Percentiles rank a stretch among this genome's conserved stretches.
These are phyloP conservation scores for Monarcha castaneiventris DNA, from an alignment of 2,113 vertebrate species.

Conservation along the genomic window DNA sequence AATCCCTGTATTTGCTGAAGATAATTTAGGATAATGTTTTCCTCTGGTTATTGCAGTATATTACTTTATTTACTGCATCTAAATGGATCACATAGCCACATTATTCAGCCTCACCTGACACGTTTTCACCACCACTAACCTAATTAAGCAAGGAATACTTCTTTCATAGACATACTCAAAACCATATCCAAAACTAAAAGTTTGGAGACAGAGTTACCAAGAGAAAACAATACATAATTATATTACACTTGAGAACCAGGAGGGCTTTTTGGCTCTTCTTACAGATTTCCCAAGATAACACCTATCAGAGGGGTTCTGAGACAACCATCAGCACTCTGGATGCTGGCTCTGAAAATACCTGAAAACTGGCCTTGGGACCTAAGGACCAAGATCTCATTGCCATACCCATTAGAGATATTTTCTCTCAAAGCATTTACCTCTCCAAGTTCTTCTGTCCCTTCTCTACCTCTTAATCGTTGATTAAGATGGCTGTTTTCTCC, in stretches of 20 bases:
- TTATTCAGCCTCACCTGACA: neutral
- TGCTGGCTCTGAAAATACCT: neutral
- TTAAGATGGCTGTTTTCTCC: neutral
- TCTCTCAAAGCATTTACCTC: neutral
- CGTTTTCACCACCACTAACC: neutral
- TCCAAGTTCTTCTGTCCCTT: neutral
- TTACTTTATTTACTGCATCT: neutral
- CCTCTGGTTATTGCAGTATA: neutral
- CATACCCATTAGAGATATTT: neutral
- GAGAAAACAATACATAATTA: neutral
- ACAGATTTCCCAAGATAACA: neutral
- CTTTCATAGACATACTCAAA: neutral
- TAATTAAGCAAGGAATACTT: neutral
- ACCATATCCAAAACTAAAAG: neutral
- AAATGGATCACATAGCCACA: neutral
- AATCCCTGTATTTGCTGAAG: neutral
- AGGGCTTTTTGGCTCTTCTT: neutral
- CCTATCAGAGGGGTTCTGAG: neutral
- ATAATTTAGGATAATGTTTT: neutral
- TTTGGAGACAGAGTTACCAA: neutral
- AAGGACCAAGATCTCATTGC: neutral
- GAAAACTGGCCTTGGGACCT: neutral
- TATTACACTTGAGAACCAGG: neutral
- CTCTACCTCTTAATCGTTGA: neutral
- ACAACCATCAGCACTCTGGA: neutral